Evolutionary conservation across 2,797 vertebrate genomes (phyloP).

Genomic region (Brachymystax lenok): DNA sequence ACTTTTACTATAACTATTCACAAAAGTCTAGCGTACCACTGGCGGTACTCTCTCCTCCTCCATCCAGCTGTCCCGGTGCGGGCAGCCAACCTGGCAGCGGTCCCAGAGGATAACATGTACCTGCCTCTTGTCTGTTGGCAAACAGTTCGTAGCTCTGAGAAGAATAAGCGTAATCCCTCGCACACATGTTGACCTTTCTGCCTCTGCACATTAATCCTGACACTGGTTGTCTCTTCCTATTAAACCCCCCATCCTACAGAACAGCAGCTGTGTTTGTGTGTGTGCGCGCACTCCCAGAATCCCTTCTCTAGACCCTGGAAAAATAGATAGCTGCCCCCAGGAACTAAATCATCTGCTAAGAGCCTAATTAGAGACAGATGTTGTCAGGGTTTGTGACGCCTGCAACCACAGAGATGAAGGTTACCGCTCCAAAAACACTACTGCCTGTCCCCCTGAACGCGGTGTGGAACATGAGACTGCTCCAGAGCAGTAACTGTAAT

Average conservation of each 20-base stretch:
- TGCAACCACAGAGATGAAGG: constrained; percentile 63
- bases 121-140: background rate
- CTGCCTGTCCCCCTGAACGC: constrained; percentile 35
- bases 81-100: background rate
- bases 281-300: constrained; percentile 30
- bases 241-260: too few species aligned
- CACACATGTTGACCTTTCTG: background rate
- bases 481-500: background rate
- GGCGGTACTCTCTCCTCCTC: too few species aligned
- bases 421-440: constrained; percentile 69
- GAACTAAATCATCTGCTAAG: constrained; percentile 60
- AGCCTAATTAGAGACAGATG: constrained; percentile 66
- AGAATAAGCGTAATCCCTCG: background rate
- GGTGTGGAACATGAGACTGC: constrained; percentile 1
- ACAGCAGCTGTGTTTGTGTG: background rate
- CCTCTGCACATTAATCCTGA: background rate
- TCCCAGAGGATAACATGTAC: background rate
- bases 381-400: constrained; percentile 49
- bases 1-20: background rate
- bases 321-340: constrained; percentile 7
- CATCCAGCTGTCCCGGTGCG: background rate
- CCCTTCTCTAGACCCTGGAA: constrained; percentile 43
- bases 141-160: background rate
- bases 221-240: background rate
- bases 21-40: background rate